These are phyloP conservation scores for Isaurus tuberculatus DNA, from an alignment of 92 coral and sea anemone species.

Conservation along the genomic window DNA sequence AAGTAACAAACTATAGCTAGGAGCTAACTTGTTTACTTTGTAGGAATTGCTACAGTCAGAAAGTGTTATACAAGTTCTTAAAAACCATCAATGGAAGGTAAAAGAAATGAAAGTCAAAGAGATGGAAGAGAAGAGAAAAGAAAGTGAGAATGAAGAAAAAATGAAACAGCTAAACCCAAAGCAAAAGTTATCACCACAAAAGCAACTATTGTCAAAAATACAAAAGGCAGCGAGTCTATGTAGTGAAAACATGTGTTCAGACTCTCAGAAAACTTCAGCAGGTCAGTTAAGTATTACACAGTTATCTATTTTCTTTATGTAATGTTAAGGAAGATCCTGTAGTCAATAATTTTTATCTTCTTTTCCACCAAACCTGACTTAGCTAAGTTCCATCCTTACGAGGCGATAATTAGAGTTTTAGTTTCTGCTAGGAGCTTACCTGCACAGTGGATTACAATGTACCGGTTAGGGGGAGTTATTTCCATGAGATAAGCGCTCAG, in stretches of 20 bases:
- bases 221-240: background rate
- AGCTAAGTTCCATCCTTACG: no score
- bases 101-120: constrained; percentile 72
- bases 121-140: constrained; percentile 69
- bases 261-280: constrained; percentile 15
- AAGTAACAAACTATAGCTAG: background rate
- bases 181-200: constrained; percentile 28
- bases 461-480: no score
- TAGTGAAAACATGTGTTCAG: background rate
- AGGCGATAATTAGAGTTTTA: no score
- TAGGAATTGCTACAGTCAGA: constrained; percentile 91
- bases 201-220: constrained; percentile 4
- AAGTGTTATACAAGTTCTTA: constrained; percentile 76
- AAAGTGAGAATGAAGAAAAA: constrained; percentile 49
- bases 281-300: no score
- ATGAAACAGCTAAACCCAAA: constrained; percentile 49
- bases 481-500: no score
- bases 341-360: no score
- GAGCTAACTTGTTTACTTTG: background rate
- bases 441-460: no score
- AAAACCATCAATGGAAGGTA: constrained; percentile 82
- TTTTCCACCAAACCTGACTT: no score
- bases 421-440: no score
- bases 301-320: no score
- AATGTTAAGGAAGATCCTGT: no score